Base-by-base conservation (phyloP, 2,888 invertebrate genomes). In the Morpho deidamia region DNA sequence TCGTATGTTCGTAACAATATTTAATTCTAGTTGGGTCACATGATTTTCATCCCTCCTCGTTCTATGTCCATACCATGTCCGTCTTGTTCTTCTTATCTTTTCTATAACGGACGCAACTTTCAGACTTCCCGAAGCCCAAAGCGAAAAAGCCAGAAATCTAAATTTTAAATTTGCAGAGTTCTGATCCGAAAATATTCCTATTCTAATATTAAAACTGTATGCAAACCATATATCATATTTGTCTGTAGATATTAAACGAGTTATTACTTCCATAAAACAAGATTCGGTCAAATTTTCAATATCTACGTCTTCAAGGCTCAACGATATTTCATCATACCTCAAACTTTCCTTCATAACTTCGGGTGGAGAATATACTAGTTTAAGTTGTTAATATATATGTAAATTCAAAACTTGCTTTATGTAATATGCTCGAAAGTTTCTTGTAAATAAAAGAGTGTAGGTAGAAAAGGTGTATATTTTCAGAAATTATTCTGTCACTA, bases 261-360 rank as follows among this genome's bases (percentile, higher is more conserved):
- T 46, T 46, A 46, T 46, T 46, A 38, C 46, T 23, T 8, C 38
- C 46, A 46, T 46, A 46, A 46, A 46, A 38, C 38, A 46, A 35
- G n/a, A 7, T 46, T 39, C n/a, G 32, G 46, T 12, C 38, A 46
- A n/a, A 46, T 46, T n/a, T 46, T 46, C 46, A 46, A 46, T 46
- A 46, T 46, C 38, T 39, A 35, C 10, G 45, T 23, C 38, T 11
- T 37, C n/a, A 23, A 32, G 32, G 9, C 8, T 23, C 11, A 11
- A 44, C 7, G 4, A 35, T n/a, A 46, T 35, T 46, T 38, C 11
- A 23, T 39, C 8, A 46, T 32, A 8, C 37, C 38, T 11, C 23
- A 23, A 46, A 32, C 23, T 46, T 46, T 46, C 11, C 14, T 11
- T 39, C 37, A 46, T 38, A 46, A 23, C n/a, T 48, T 40, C 3